Evolutionary conservation across 1,140 invertebrate genomes (phyloP).

Genomic region (Lordiphosa clarofinis): DNA sequence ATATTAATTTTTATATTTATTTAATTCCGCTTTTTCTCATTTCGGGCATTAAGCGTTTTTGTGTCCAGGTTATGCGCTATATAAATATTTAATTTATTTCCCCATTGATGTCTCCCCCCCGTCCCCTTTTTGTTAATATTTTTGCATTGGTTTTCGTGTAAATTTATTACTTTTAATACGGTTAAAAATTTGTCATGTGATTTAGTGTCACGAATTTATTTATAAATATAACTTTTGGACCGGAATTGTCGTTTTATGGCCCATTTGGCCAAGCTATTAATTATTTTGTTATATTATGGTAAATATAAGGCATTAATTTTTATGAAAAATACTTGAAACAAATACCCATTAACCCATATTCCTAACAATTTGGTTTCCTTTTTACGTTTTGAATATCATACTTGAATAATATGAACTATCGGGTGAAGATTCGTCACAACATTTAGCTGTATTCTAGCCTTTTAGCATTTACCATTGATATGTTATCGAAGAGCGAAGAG

Average conservation of each 20-base stretch:
- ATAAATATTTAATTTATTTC: constrained; percentile 47
- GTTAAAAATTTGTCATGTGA: constrained; percentile 44
- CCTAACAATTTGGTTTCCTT: too few relatives aligned
- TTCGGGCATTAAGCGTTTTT: constrained; percentile 9
- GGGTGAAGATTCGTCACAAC: too few relatives aligned
- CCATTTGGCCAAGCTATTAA: constrained; percentile 47
- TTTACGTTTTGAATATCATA: too few relatives aligned
- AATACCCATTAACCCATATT: too few relatives aligned
- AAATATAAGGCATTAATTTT: constrained; percentile 15
- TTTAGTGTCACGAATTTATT: constrained; percentile 53
- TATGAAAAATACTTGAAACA: too few relatives aligned
- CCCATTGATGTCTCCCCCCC: constrained; percentile 15
- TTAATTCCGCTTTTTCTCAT: constrained; percentile 2
- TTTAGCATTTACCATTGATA: too few relatives aligned
- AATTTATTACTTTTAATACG: constrained; percentile 45
- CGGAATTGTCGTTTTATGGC: constrained; percentile 40
- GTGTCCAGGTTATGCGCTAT: constrained; percentile 1
- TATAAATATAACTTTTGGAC: constrained; percentile 31
- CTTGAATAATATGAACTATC: too few relatives aligned
- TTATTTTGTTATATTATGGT: constrained; percentile 34
- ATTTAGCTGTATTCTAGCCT: too few relatives aligned
- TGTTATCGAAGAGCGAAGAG: too few relatives aligned
- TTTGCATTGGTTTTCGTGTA: constrained; percentile 15
- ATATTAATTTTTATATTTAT: constrained; percentile 17
- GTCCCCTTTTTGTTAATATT: constrained; percentile 3